Base-by-base conservation (phyloP, 2,113 vertebrate species). In the Garra rufa region DNA sequence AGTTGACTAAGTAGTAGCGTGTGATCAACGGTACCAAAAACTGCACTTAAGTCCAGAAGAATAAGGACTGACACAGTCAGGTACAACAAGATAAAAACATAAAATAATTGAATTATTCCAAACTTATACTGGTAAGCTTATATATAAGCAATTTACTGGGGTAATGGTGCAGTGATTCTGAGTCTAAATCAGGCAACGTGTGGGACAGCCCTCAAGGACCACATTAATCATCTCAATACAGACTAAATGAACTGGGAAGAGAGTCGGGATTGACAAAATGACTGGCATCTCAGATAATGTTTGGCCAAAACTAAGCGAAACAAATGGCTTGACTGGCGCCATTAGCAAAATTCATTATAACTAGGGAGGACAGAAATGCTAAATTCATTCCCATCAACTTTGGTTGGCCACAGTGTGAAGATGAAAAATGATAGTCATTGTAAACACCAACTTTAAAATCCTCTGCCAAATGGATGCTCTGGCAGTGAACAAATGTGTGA, bases 191-290 rank as follows among this genome's bases (percentile, higher is more conserved):
- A 46, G 55, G 43, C 75, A 41, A 78, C 2, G 26, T 74, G 43
- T 50, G 46, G 41, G 52, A 7, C 19, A 59, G 65, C 28, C 75
- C 24, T 46, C 15, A 10, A 26, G 41, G 50, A 73, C 85, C 21
- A 70, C 75, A 65, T 83, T 38, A 70, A 86, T 77, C 65, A 86
- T 83, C 19, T 74, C 41, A 79, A 83, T 80, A 24, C 76, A 21
- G 43, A 50, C 10, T 63, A 86, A 86, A 83, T 71, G 26, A 86
- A 83, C 46, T 41, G n/a, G 21, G 43, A 1, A 59, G 52, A 24
- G 15, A 28, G 34, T 34, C 11, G 0, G 21, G 38, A 78, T 61
- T 59, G 14, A 44, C 76, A 78, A 9, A 61, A 78, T 44, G 38
- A 78, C 76, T 26, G 52, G 7, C 76, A 78, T 13, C 34, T 26